Base-by-base conservation (phyloP, 2,888 invertebrate species). In the Abscondita cerata region DNA sequence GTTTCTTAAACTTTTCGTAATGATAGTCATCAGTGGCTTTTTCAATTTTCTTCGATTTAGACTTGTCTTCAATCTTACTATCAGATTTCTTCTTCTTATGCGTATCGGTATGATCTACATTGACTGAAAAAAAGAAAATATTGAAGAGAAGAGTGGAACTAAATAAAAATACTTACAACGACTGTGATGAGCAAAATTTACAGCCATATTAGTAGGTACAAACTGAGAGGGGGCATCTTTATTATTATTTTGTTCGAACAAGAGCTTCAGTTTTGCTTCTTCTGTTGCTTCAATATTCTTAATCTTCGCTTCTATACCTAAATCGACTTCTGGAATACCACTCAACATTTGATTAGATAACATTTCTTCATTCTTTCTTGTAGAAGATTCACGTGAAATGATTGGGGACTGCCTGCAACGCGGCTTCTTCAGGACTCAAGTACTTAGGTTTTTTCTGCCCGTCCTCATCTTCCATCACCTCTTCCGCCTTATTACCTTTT, bases 321-420 rank as follows among this genome's bases (percentile, higher is more conserved):
- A 85, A 82, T 99, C 98, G 0, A 99, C 95, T 84, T 99, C 99
- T 0, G 99, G 99, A 69, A 99, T 99, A 34, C 99, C 99, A 76
- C 96, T 98, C 2, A 99, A 84, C 99, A 99, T 99, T 84, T 99
- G 98, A 85, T 98, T 98, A 1, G 98, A 98, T 73, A 99, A 87
- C 96, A 99, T 98, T 83, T 99, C 99, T 80, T 99, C 98, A 1
- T 95, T 96, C 76, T 92, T 86, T 72, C 94, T 92, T 0, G 92
- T 88, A 0, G 94, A 92, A 1, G 95, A 93, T 60, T 92, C 89
- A 62, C 96, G 84, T 53, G n/a, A 73, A 68, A 69, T 75, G 74
- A 48, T 69, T 70, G 1, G 98, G 97, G 12, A 98, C 85, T 1
- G 96, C 92, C 69, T 91, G 88, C 44, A 97, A 81, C 0, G 95